Percentiles rank a stretch among this genome's conserved stretches.
phyloP scores from a whole-genome alignment of 2,888 invertebrate genomes.

The Criorhina ranunculi region DNA sequence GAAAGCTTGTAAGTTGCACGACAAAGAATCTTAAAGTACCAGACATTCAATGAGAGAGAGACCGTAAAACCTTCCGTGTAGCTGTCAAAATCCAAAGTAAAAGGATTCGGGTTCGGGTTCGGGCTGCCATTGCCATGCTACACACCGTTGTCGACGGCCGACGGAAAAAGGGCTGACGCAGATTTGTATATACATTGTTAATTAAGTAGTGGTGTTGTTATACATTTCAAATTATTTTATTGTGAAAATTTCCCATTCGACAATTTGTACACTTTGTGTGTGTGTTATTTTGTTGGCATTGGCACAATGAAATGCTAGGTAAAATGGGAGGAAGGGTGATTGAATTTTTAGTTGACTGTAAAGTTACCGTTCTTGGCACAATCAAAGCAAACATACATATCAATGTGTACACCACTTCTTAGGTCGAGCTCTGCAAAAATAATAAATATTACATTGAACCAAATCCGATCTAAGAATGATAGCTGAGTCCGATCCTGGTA shows the following conservation, averaged over 20 bases:
- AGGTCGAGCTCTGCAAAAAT: too few relatives aligned
- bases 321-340: not conserved
- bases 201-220: slow-evolving; percentile 77
- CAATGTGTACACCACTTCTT: too few relatives aligned
- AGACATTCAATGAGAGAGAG: slow-evolving; percentile 71
- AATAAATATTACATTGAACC: too few relatives aligned
- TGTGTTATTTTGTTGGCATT: slow-evolving; percentile 8
- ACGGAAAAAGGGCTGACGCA: slow-evolving; percentile 61
- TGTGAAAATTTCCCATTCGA: slow-evolving; percentile 65
- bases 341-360: not conserved
- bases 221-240: slow-evolving; percentile 76
- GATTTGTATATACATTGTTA: slow-evolving; percentile 76
- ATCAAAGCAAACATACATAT: too few relatives aligned
- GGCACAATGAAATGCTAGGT: slow-evolving; percentile 18
- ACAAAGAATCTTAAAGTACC: slow-evolving; percentile 75
- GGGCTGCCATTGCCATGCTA: slow-evolving; percentile 2
- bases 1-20: slow-evolving; percentile 75
- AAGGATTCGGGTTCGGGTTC: slow-evolving; percentile 71
- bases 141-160: slow-evolving; percentile 20
- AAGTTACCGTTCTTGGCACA: too few relatives aligned
- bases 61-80: slow-evolving; percentile 75
- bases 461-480: too few relatives aligned
- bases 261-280: slow-evolving; percentile 61
- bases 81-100: slow-evolving; percentile 76
- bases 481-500: too few relatives aligned